Percentiles rank a stretch among this genome's conserved stretches.
Conservation (phyloP, 2,888 invertebrate genomes). For the Euspilapteryx auroguttella region DNA sequence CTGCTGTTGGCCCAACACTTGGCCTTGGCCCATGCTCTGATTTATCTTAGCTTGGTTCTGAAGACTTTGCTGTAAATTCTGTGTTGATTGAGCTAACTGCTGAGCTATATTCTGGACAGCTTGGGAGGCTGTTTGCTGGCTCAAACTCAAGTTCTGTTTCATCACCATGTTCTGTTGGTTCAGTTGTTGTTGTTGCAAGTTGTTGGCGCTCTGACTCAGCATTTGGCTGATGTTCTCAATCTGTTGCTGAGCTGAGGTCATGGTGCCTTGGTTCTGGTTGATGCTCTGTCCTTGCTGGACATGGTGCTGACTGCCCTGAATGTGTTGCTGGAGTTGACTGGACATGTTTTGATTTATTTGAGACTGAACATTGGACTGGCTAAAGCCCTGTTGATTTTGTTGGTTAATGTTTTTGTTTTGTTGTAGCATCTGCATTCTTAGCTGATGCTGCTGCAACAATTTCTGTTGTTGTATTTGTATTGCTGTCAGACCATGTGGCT, state of each 20-base stretch:
- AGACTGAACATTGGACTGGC: slow-evolving; percentile 39
- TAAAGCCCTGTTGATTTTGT: slow-evolving; percentile 29
- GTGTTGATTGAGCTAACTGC: slow-evolving; percentile 44
- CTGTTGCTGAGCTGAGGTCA: slow-evolving; percentile 62
- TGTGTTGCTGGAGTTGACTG: slow-evolving; percentile 41
- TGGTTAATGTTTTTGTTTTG: slow-evolving; percentile 15
- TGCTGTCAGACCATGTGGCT: slow-evolving; percentile 44
- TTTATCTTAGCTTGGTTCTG: slow-evolving; percentile 49
- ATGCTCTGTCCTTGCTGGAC: slow-evolving; percentile 36
- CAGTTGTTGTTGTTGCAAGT: slow-evolving; percentile 41
- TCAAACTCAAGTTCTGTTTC: slow-evolving; percentile 42
- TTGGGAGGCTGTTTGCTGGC: slow-evolving; percentile 40
- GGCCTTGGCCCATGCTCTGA: slow-evolving; percentile 39
- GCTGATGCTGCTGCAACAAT: slow-evolving; percentile 59
- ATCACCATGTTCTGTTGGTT: slow-evolving; percentile 45
- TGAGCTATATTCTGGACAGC: slow-evolving; percentile 52
- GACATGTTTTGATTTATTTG: slow-evolving; percentile 44
- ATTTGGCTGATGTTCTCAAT: slow-evolving; percentile 65
- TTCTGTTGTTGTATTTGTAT: slow-evolving; percentile 58
- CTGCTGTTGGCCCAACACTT: slow-evolving; percentile 41
- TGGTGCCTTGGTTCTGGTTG: slow-evolving; percentile 31
- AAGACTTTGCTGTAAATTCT: slow-evolving; percentile 33
- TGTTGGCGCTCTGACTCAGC: slow-evolving; percentile 51
- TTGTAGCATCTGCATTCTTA: slow-evolving; percentile 53
- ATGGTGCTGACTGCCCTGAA: slow-evolving; percentile 37